A percentile compares a stretch with the other conserved stretches of the same genome.
Conservation (phyloP, 2,797 vertebrate species). For the Paedocypris micromegethes region DNA sequence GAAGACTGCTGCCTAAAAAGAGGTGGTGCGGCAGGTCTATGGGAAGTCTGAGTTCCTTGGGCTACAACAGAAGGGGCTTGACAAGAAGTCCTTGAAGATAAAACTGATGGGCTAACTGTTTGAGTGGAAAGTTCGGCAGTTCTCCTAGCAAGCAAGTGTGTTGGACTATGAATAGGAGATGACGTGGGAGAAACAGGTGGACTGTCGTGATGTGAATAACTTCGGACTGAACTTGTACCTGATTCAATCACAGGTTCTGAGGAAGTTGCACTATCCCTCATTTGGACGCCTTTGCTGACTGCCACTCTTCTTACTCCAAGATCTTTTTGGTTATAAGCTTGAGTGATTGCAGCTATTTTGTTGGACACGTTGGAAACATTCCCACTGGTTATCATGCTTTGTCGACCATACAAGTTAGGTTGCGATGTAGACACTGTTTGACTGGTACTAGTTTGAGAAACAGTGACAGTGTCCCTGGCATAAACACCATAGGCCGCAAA, state of each 20-base stretch:
- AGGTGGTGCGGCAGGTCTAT: slow-evolving; percentile 71
- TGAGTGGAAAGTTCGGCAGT: slow-evolving; percentile 92
- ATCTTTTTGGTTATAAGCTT: slow-evolving; percentile 76
- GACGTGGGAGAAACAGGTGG: slow-evolving; percentile 84
- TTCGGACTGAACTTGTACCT: slow-evolving; percentile 66
- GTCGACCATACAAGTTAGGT: slow-evolving; percentile 62
- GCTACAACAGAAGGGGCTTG: slow-evolving; percentile 76
- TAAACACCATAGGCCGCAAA: slow-evolving; percentile 73
- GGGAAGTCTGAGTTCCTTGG: slow-evolving; percentile 86
- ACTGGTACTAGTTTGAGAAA: slow-evolving; percentile 66
- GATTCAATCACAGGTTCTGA: slow-evolving; percentile 65
- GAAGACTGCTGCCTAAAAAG: slow-evolving; percentile 84
- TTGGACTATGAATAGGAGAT: slow-evolving; percentile 84
- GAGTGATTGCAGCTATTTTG: slow-evolving; percentile 79
- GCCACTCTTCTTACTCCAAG: slow-evolving; percentile 65
- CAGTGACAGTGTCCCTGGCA: slow-evolving; percentile 68
- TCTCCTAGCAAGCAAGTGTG: slow-evolving; percentile 68
- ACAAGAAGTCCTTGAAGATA: slow-evolving; percentile 55
- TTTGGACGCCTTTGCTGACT: slow-evolving; percentile 63
- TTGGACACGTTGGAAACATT: slow-evolving; percentile 70
- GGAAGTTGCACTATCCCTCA: slow-evolving; percentile 65
- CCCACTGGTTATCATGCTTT: slow-evolving; percentile 62
- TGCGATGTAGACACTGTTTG: slow-evolving; percentile 65
- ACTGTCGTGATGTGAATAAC: slow-evolving; percentile 82
- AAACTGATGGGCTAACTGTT: slow-evolving; percentile 72